Conservation (phyloP, 2,113 vertebrate species). For the Pedetes capensis region DNA sequence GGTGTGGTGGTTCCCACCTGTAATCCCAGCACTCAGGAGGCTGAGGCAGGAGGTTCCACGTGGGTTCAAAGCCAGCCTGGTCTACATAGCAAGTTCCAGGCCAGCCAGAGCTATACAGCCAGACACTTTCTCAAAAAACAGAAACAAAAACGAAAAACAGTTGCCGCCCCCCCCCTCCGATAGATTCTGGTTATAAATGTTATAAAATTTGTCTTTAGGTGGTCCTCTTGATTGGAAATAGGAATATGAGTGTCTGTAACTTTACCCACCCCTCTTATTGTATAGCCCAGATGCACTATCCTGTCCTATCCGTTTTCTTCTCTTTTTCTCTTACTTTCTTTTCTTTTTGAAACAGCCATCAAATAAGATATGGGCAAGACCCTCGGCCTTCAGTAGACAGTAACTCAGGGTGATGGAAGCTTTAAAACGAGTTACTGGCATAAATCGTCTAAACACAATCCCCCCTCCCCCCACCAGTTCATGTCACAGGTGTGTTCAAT, state of each 20-base stretch:
- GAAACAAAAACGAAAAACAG: no score
- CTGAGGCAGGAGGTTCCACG: no score
- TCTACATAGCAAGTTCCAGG: no score
- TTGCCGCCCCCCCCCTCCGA: no score
- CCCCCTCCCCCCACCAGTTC: neutral
- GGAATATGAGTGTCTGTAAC: no score
- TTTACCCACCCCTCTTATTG: neutral
- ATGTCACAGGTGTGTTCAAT: neutral
- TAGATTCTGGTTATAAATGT: neutral
- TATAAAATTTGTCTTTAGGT: neutral
- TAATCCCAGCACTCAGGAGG: no score
- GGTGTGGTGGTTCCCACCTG: no score
- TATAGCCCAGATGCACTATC: neutral
- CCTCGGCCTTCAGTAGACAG: neutral
- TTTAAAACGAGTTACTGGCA: neutral
- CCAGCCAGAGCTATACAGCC: no score
- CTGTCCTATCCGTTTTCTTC: neutral
- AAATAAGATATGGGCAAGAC: neutral
- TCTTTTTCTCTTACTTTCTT: neutral
- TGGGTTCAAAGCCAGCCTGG: no score
- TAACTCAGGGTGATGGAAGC: neutral
- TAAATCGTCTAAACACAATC: conserved; percentile 13
- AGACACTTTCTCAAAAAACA: no score
- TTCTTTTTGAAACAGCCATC: neutral
- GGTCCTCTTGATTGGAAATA: neutral